Base-by-base conservation (phyloP, 2,888 invertebrate genomes). In the Auanema freiburgensis region DNA sequence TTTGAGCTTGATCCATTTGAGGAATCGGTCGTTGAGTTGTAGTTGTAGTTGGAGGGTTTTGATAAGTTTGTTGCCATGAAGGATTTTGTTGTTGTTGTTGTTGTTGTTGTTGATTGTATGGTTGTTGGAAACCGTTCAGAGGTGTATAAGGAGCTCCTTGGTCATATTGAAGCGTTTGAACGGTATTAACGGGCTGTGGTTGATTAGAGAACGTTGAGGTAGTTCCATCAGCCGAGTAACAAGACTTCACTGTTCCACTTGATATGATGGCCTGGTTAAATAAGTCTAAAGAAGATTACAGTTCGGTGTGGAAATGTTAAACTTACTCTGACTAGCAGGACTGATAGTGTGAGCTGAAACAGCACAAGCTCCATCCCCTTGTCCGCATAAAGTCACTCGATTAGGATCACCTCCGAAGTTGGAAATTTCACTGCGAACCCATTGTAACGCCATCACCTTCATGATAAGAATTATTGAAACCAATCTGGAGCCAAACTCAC, bases 381-480 rank as follows among this genome's bases (percentile, higher is more conserved):
- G 75, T 42, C 77, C 79, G 57, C 74, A 76, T 10, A 81, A 63
- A 10, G 80, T 81, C n/a, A 81, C 73, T 21, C 66, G 58, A 46
- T 71, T 70, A 1, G 79, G 76, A 63, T 80, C 70, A 8, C 82
- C 82, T 6, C 80, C 80, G 57, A 79, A 82, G n/a, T 65, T 68
- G 11, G 56, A 60, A 50, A 82, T 81, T 43, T 82, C 72, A n/a
- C 70, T 56, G 25, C 78, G 65, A 11, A 81, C 74, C 76, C 76
- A 76, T 67, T 56, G 59, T 25, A 76, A 66, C 10, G 72, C 76
- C 49, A 65, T 59, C 8, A 76, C 74, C 51, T 72, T 18, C 10
- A 52, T 8, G 33, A 54, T n/a, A n/a, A n/a, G n/a, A n/a, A n/a
- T n/a, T n/a, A n/a, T n/a, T n/a, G 12, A 12, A 12, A 24, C 1